phyloP scores from a whole-genome alignment of 2,888 invertebrate genomes.

The Druceiella hillmani region DNA sequence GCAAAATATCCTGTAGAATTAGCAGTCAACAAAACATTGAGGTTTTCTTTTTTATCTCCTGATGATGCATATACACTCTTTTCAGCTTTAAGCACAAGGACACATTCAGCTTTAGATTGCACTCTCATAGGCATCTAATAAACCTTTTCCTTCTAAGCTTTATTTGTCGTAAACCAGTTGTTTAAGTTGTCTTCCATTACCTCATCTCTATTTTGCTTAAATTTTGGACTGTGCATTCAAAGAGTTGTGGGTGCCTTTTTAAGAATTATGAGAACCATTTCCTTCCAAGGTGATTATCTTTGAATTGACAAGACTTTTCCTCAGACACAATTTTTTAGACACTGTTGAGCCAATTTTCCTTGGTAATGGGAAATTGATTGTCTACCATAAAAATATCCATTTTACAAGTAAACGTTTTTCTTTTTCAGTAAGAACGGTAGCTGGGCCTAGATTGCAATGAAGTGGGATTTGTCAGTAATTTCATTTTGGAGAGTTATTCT shows the following conservation, averaged over 20 bases:
- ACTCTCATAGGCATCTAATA: slow-evolving; percentile 13
- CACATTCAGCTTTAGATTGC: too few relatives aligned
- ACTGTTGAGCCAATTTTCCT: slow-evolving; percentile 20
- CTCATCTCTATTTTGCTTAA: slow-evolving; percentile 18
- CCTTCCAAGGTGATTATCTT: slow-evolving; percentile 18
- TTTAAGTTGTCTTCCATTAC: slow-evolving; percentile 19
- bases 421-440: neutral
- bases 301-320: slow-evolving; percentile 21
- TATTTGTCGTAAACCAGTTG: slow-evolving; percentile 1
- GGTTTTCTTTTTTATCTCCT: too few relatives aligned
- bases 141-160: slow-evolving; percentile 20
- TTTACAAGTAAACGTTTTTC: slow-evolving; percentile 17
- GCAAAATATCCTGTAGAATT: too few relatives aligned
- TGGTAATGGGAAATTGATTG: slow-evolving; percentile 17
- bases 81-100: too few relatives aligned
- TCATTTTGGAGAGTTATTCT: neutral
- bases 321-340: slow-evolving; percentile 23
- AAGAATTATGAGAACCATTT: slow-evolving; percentile 22
- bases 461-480: neutral
- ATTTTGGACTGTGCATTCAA: slow-evolving; percentile 15
- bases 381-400: slow-evolving; percentile 17
- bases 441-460: neutral
- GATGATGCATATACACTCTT: too few relatives aligned
- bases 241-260: slow-evolving; percentile 16
- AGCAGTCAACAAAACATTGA: too few relatives aligned